A percentile compares a stretch with the other conserved stretches of the same genome.
Conservation (phyloP, 2,113 vertebrate species). For the Melozone crissalis region DNA sequence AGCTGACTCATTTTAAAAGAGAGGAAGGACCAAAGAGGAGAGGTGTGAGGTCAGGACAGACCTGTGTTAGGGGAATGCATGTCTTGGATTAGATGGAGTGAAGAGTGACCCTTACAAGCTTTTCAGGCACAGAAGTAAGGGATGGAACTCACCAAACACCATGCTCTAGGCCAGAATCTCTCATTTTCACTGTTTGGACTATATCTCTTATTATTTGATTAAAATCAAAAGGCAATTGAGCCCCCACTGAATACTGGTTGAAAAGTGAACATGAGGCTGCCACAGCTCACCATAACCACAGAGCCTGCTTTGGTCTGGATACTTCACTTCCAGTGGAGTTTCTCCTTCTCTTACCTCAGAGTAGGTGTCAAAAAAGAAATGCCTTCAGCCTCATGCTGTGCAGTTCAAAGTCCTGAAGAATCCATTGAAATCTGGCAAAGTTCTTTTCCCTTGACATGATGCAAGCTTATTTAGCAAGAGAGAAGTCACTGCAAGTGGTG, state of each 20-base stretch:
- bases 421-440: not conserved
- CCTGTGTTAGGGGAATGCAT: not conserved
- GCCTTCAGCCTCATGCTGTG: not conserved
- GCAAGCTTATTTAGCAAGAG: not conserved
- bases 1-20: slow-evolving; percentile 4
- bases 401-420: not conserved
- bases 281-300: not conserved
- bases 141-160: not conserved
- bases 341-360: not conserved
- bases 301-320: not conserved
- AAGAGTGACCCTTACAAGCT: not conserved
- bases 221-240: not conserved
- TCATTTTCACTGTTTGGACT: not conserved
- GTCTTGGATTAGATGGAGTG: not conserved
- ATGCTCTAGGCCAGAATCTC: not conserved
- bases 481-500: not conserved
- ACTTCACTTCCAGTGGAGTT: not conserved
- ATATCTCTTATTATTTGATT: not conserved
- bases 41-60: not conserved
- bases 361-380: not conserved
- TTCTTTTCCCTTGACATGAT: not conserved
- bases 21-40: not conserved
- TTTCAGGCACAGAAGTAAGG: not conserved
- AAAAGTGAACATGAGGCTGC: not conserved
- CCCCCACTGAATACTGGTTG: not conserved